A percentile compares a stretch with the other conserved stretches of the same genome.
Evolutionary conservation across 2,888 invertebrate species (phyloP).

Genomic region (Lycaena phlaeas): DNA sequence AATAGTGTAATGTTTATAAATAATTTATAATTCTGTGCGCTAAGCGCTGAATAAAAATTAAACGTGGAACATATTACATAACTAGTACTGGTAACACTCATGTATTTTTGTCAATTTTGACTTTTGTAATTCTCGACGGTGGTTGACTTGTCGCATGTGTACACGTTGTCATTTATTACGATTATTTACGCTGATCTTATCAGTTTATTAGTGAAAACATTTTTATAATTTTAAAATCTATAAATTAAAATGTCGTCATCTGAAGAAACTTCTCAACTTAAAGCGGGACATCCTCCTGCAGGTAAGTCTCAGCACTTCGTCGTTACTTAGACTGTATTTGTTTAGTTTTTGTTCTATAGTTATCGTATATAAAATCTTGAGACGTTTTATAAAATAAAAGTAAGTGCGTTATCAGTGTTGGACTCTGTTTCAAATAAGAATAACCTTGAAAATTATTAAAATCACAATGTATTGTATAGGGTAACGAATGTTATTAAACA

Average conservation of each 20-base stretch:
- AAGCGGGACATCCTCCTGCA: conserved; percentile 93
- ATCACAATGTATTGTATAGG: conserved; percentile 6
- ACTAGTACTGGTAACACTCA: too few relatives aligned
- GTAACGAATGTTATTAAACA: conserved; percentile 36
- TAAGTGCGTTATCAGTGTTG: neutral
- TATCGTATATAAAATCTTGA: neutral
- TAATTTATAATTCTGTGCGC: too few relatives aligned
- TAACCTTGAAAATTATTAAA: conserved; percentile 19
- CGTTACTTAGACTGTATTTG: conserved; percentile 23
- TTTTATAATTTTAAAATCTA: conserved; percentile 7
- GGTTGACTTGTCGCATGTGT: conserved; percentile 17
- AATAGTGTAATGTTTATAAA: too few relatives aligned
- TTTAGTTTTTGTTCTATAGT: neutral
- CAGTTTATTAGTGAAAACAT: conserved; percentile 24
- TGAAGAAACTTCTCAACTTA: conserved; percentile 78
- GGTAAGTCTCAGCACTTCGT: conserved; percentile 70
- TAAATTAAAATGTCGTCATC: conserved; percentile 44
- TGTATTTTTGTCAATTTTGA: too few relatives aligned
- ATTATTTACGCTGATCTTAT: conserved; percentile 33
- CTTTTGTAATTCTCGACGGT: too few relatives aligned
- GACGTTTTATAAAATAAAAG: neutral
- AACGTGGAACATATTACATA: too few relatives aligned
- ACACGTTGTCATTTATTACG: conserved; percentile 41
- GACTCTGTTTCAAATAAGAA: neutral
- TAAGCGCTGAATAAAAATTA: too few relatives aligned